Evolutionary conservation across 23 tunicate genomes (phyloP), one percentile per base, ranked within the genome.

Genomic region (Botrylloides violaceus): DNA sequence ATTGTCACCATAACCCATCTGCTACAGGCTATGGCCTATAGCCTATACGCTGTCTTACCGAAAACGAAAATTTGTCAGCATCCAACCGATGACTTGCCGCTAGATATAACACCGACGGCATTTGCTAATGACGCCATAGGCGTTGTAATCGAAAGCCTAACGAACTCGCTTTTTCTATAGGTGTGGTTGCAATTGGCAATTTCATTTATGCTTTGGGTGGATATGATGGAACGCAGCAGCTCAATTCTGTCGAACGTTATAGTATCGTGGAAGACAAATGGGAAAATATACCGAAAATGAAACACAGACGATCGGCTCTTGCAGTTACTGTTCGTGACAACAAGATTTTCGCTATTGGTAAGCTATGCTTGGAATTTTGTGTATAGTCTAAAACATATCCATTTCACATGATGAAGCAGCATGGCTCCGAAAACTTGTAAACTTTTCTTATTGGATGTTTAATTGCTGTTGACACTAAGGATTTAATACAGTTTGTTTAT

Each of bases 211-310:
- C 96, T 1, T 63, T 88, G 6, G 96, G 96, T 19, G 96, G 96
- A 2, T 88, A 88, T 59, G 88, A 88, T 68, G 96, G 96, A 29
- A 71, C 49, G 25, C 89, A 88, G 61, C 96, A 88, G 56, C 49
- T 88, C 58, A 81, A 88, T 56, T 81, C 88, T 20, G 96, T 88
- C 1, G 96, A 88, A 73, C 70, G 88, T 2, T 88, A 81, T 71
- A 88, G 71, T 63, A 79, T 88, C 4, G 60, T 63, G 1, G 88
- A 88, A 22, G 81, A 82, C 77, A 77, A 79, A 5, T 88, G 96
- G 96, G 71, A 72, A 56, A 32, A 30, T 25, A 80, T 88, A 36
- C 79, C 96, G 5, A 70, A 79, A n/a, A 88, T 88, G 96, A 82
- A 65, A 34, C 96, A 88, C 71, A 75, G 80, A 39, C 58, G 96